phyloP scores from a whole-genome alignment of 2,888 invertebrate species.

The Heliconius charithonia region DNA sequence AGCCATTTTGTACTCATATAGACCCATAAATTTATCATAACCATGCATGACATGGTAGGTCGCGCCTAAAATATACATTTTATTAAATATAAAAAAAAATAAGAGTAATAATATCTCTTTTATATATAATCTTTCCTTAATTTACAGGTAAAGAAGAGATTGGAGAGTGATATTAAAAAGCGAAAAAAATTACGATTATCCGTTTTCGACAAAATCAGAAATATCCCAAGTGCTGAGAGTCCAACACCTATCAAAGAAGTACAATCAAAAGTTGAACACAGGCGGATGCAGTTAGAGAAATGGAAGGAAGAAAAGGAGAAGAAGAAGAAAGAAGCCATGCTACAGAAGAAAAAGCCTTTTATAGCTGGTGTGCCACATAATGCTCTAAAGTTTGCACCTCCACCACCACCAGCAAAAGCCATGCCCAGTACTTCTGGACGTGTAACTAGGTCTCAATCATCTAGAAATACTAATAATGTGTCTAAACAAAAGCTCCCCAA shows the following conservation, averaged over 20 bases:
- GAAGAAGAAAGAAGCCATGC: conserved; percentile 62
- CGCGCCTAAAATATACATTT: conserved; percentile 6
- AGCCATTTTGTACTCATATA: conserved; percentile 27
- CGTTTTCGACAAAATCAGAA: conserved; percentile 65
- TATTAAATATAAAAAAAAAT: conserved; percentile 25
- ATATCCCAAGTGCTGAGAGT: conserved; percentile 58
- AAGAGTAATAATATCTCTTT: neutral
- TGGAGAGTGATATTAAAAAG: conserved; percentile 59
- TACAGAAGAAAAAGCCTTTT: conserved; percentile 73
- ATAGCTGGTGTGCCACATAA: conserved; percentile 62
- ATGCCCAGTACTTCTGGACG: conserved; percentile 67
- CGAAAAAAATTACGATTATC: conserved; percentile 65
- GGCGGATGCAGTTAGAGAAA: conserved; percentile 68
- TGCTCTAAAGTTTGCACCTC: conserved; percentile 61
- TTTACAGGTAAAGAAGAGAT: conserved; percentile 67
- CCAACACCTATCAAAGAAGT: conserved; percentile 50
- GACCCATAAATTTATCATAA: conserved; percentile 36
- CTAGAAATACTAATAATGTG: conserved; percentile 47
- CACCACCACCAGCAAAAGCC: conserved; percentile 60
- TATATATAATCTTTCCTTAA: conserved; percentile 25
- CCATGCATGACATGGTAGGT: conserved; percentile 53
- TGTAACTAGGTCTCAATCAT: conserved; percentile 68
- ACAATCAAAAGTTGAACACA: conserved; percentile 59
- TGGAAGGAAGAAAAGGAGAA: conserved; percentile 77
- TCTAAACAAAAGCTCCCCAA: conserved; percentile 34